Conservation (phyloP, 2,113 vertebrate species). For the Zosterops lateralis region DNA sequence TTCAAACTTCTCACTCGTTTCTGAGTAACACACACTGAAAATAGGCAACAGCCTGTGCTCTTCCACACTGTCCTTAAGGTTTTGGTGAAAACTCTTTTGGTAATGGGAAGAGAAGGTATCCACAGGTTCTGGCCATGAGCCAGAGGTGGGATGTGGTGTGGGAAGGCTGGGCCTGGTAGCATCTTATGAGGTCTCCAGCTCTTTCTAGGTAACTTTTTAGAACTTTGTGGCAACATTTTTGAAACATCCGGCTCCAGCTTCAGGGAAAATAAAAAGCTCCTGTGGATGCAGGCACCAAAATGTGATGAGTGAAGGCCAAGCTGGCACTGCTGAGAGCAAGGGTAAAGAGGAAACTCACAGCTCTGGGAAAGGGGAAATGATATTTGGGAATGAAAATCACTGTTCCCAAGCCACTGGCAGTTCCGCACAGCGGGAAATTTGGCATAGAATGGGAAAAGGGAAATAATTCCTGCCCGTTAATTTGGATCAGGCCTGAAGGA, state of each 20-base stretch:
- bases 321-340: rapidly evolving
- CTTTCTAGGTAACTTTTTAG: background rate
- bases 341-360: background rate
- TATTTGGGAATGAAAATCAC: background rate
- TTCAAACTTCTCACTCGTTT: background rate
- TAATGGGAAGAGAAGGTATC: background rate
- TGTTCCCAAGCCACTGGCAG: background rate
- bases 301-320: rapidly evolving
- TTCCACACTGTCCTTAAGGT: rapidly evolving
- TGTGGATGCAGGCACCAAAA: rapidly evolving
- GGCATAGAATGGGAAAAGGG: background rate
- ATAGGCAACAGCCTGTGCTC: rapidly evolving
- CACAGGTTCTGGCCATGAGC: background rate
- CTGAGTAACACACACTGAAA: background rate
- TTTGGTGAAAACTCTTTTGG: background rate
- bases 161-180: background rate
- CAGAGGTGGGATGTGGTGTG: rapidly evolving
- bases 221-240: background rate
- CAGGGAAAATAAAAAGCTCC: rapidly evolving
- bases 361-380: rapidly evolving
- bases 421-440: rapidly evolving
- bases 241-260: background rate
- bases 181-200: background rate
- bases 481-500: rapidly evolving
- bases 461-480: rapidly evolving